A percentile compares a stretch with the other conserved stretches of the same genome.
Evolutionary conservation across 2,888 invertebrate species (phyloP).

Genomic region (Scaptomyza reducta): DNA sequence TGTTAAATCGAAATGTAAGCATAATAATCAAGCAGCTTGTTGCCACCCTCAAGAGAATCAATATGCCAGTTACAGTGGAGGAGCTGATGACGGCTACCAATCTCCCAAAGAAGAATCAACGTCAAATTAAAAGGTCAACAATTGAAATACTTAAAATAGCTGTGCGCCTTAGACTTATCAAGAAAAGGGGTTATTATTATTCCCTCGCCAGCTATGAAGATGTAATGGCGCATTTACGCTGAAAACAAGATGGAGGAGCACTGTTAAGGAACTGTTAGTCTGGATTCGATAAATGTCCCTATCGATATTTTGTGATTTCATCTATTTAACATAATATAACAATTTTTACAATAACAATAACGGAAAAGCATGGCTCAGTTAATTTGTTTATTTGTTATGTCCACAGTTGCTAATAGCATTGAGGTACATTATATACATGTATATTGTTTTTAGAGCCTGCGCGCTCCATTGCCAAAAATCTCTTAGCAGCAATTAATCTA

Average conservation of each 20-base stretch:
- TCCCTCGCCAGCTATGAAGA: neutral
- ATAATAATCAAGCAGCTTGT: slow-evolving; percentile 12
- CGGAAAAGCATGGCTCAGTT: slow-evolving; percentile 2
- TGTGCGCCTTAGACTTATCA: slow-evolving; percentile 17
- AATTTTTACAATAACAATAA: neutral
- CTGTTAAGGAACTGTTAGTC: too few relatives aligned
- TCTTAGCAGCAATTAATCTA: slow-evolving; percentile 58
- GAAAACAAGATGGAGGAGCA: neutral
- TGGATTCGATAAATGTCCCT: neutral
- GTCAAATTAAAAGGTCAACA: neutral
- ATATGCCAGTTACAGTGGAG: slow-evolving; percentile 24
- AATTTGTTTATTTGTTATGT: slow-evolving; percentile 30
- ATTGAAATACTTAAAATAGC: slow-evolving; percentile 9
- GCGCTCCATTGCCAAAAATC: slow-evolving; percentile 67
- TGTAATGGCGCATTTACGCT: neutral
- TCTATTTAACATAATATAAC: neutral
- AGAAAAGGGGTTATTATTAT: slow-evolving; percentile 21
- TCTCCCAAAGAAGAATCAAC: neutral
- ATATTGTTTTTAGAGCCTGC: slow-evolving; percentile 28
- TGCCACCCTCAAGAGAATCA: slow-evolving; percentile 7
- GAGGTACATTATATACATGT: too few relatives aligned
- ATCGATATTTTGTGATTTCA: neutral
- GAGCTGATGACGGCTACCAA: neutral
- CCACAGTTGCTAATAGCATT: slow-evolving; percentile 31
- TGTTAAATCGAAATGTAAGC: slow-evolving; percentile 5